Base-by-base conservation (phyloP, 2,888 invertebrate species). In the Maniola hyperantus region DNA sequence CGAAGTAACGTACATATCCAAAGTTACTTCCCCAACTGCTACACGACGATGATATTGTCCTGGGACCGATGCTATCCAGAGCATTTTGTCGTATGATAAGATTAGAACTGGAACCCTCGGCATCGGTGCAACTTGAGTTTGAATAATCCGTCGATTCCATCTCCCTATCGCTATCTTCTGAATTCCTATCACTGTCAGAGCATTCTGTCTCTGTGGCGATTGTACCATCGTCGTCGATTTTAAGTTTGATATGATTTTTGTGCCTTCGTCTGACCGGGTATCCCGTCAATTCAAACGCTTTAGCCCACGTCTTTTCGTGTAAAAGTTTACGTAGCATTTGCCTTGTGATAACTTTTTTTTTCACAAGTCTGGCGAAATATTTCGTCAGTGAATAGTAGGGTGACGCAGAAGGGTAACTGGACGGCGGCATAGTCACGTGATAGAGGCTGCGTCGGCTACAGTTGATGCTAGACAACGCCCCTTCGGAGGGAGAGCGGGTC, bases 301-400 rank as follows among this genome's bases (percentile, higher is more conserved):
- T 89, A 18, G 85, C 92, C 90, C 92, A 92, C 0, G 93, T 85
- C 71, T 90, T 90, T 75, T 94, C 93, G 74, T 97, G 97, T 59
- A 97, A 89, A 61, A 97, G 90, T 79, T 95, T 94, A 83, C 96
- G 96, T 67, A 97, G 91, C 81, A 97, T 93, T 78, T 94, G 94
- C 69, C 95, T 92, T 11, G 95, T 95, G 71, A 97, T 95, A 13
- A 95, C 89, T 80, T 95, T 96, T 82, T 94, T 94, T 82, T 95
- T 95, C 44, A 97, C 96, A 67, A 96, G 93, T 79, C 94, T 94
- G 71, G 95, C 95, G 83, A 96, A 97, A 85, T 95, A 95, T 82
- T 95, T 95, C 53, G 96, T 96, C 72, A 97, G 93, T 72, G 95
- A 95, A 74, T 95, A 94, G 85, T 96, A 97, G 34, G 97, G 97